phyloP scores from a whole-genome alignment of 1,140 invertebrate genomes.

The Physella acuta region DNA sequence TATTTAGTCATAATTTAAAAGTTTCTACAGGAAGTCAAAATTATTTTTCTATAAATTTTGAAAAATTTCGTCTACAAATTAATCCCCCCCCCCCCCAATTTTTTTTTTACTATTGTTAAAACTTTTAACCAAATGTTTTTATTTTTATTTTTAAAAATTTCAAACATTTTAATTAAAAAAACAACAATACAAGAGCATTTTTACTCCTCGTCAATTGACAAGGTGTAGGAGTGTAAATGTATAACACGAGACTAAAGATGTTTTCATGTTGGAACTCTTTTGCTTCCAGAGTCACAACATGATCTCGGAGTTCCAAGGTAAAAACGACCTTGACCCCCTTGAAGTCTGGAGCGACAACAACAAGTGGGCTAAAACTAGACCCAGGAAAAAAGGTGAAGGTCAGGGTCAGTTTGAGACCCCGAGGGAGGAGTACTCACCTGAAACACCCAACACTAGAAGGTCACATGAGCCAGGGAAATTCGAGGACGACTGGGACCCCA shows the following conservation, averaged over 20 bases:
- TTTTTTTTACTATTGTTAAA: no score
- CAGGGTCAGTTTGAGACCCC: no score
- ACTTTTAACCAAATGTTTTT: no score
- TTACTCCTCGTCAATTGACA: not conserved
- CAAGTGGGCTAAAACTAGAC: slow-evolving; percentile 7
- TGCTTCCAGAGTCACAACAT: slow-evolving; percentile 17
- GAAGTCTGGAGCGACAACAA: slow-evolving; percentile 4
- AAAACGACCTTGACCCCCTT: not conserved
- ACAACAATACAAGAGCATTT: no score
- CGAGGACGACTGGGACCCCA: not conserved
- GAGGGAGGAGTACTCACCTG: no score
- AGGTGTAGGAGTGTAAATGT: not conserved
- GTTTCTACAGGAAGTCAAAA: not conserved
- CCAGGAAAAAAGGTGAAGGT: not conserved
- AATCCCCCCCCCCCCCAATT: no score
- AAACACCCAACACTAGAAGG: no score
- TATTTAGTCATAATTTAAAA: not conserved
- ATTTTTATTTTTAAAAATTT: no score
- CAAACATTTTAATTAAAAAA: no score
- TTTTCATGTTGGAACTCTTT: not conserved
- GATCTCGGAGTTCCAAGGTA: slow-evolving; percentile 18
- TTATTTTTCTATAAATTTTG: no score
- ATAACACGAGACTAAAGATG: not conserved
- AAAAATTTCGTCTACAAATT: no score
- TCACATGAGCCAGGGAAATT: no score